A percentile compares a stretch with the other conserved stretches of the same genome.
Evolutionary conservation across 2,797 vertebrate species (phyloP).

Genomic region (Moxostoma hubbsi): DNA sequence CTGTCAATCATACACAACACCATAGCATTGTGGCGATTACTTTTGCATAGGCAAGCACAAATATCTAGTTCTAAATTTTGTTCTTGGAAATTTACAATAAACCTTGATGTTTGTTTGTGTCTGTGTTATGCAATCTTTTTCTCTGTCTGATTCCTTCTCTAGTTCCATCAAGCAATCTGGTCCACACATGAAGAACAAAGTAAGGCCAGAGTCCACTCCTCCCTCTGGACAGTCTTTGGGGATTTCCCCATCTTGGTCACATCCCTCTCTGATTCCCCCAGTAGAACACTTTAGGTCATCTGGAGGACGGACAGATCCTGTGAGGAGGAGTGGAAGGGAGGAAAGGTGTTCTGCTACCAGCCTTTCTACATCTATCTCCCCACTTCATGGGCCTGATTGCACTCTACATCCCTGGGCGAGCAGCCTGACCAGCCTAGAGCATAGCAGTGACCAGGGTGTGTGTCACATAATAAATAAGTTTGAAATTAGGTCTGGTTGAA

Average conservation of each 20-base stretch:
- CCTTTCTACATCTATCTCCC: constrained; percentile 59
- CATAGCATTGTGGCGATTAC: too few species aligned
- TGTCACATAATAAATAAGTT: background rate
- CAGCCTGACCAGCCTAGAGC: constrained; percentile 59
- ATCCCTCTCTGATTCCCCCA: background rate
- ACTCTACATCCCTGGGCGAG: constrained; percentile 48
- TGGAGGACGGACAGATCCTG: constrained; percentile 24
- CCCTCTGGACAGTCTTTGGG: constrained; percentile 32
- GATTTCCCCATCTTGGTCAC: constrained; percentile 26
- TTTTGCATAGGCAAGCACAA: too few species aligned
- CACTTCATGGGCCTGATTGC: constrained; percentile 51
- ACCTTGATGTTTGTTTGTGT: too few species aligned
- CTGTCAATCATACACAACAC: too few species aligned
- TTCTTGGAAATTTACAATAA: too few species aligned
- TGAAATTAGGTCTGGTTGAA: background rate
- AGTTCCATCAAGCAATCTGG: constrained; percentile 48
- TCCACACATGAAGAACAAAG: constrained; percentile 31
- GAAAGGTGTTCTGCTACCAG: constrained; percentile 4
- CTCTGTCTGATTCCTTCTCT: constrained; percentile 7
- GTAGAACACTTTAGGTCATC: background rate
- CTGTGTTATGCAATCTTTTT: background rate
- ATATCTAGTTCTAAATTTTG: too few species aligned
- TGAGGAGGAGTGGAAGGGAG: constrained; percentile 45
- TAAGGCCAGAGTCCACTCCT: constrained; percentile 28
- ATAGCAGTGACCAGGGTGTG: constrained; percentile 63